These are phyloP conservation scores for Vultur gryphus DNA, from an alignment of 2,797 vertebrate species.

Conservation along the genomic window DNA sequence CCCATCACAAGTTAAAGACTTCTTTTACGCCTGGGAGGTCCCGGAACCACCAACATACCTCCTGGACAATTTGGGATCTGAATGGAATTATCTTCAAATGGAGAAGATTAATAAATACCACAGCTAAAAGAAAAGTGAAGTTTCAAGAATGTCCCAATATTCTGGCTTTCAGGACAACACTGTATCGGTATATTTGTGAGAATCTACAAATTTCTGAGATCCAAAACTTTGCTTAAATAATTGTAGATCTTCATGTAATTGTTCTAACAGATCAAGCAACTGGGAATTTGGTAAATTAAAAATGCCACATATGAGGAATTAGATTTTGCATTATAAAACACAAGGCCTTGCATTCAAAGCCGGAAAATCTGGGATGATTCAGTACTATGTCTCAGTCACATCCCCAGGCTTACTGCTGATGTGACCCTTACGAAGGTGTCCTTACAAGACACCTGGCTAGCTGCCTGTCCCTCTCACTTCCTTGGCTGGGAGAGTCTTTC, in stretches of 20 bases:
- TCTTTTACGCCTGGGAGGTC: constrained; percentile 10
- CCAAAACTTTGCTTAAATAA: neutral
- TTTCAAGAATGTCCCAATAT: neutral
- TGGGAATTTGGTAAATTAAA: neutral
- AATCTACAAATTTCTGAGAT: neutral
- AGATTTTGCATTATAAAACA: neutral
- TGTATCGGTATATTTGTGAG: neutral
- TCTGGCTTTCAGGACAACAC: neutral
- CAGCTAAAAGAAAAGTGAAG: neutral
- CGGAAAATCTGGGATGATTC: neutral
- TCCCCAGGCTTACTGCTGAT: neutral
- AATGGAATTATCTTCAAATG: constrained; percentile 25
- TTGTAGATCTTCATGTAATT: neutral
- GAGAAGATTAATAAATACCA: constrained; percentile 10
- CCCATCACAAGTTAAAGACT: neutral
- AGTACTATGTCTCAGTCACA: neutral
- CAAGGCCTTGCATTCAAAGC: neutral
- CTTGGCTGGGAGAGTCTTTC: neutral
- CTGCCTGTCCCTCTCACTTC: neutral
- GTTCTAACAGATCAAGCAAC: neutral
- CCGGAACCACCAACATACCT: neutral
- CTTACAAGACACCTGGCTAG: neutral
- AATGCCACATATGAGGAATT: neutral
- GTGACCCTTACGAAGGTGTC: neutral
- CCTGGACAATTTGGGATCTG: constrained; percentile 2